These are phyloP conservation scores for Chinchilla lanigera DNA, from an alignment of 2,113 vertebrate genomes.

Conservation along the genomic window DNA sequence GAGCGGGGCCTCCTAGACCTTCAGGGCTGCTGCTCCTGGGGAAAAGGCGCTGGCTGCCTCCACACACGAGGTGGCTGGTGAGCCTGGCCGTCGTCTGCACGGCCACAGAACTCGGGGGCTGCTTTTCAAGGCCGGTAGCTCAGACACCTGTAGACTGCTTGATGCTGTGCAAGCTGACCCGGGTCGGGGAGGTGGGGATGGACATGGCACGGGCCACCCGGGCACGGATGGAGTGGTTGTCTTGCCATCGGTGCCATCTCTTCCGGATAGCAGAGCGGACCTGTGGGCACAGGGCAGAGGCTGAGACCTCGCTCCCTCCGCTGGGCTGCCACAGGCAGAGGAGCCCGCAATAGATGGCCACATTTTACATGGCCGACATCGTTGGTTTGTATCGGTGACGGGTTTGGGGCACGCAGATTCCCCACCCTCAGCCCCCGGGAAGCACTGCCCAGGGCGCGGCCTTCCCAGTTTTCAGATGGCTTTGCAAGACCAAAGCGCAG, in stretches of 20 bases:
- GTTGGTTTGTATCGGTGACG: background rate
- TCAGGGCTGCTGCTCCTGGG: background rate
- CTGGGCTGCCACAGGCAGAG: background rate
- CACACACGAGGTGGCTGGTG: background rate
- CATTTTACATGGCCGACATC: fast-evolving
- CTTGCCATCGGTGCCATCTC: constrained; percentile 96
- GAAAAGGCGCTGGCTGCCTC: background rate
- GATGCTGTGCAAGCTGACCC: constrained; percentile 99
- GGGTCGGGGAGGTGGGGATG: constrained; percentile 96
- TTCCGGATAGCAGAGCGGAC: constrained; percentile 95
- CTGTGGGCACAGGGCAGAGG: constrained; percentile 77
- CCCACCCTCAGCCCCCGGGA: background rate
- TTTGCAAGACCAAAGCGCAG: background rate
- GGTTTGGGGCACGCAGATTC: background rate
- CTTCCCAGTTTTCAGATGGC: background rate
- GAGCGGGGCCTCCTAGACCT: background rate
- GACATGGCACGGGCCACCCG: constrained; percentile 96
- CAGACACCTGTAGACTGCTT: constrained; percentile 91
- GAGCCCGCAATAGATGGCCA: background rate
- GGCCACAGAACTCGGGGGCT: fast-evolving
- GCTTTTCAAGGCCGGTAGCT: fast-evolving
- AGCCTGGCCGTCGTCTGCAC: background rate
- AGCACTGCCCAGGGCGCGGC: background rate
- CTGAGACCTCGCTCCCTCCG: background rate
- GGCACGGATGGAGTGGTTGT: constrained; percentile 95